Conservation (phyloP, 2,888 invertebrate genomes). For the Nyleta sp. region DNA sequence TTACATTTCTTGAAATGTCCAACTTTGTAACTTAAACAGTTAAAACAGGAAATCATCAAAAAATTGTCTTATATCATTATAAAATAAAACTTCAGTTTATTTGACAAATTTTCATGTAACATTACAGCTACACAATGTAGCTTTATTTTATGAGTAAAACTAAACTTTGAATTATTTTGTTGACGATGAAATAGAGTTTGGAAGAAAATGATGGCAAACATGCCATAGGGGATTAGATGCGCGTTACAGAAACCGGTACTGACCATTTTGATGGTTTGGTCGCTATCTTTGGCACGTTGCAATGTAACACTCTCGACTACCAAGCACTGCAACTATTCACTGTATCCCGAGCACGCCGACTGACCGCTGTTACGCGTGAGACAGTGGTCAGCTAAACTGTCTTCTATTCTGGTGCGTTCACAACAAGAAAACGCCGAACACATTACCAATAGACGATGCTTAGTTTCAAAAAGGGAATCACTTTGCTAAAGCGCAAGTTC, state of each 20-base stretch:
- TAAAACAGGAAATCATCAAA: too few species aligned
- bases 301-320: slow-evolving; percentile 36
- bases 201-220: not conserved
- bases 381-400: slow-evolving; percentile 51
- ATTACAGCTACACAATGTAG: too few species aligned
- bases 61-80: too few species aligned
- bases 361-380: slow-evolving; percentile 54
- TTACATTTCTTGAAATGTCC: too few species aligned
- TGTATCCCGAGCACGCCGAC: slow-evolving; percentile 55
- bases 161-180: too few species aligned
- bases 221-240: not conserved
- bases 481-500: slow-evolving; percentile 20
- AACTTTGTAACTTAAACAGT: too few species aligned
- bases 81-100: too few species aligned
- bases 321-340: slow-evolving; percentile 54
- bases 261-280: slow-evolving; percentile 48
- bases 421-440: slow-evolving; percentile 36
- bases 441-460: slow-evolving; percentile 17
- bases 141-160: too few species aligned
- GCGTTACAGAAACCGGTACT: slow-evolving; percentile 31
- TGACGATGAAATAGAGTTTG: too few species aligned
- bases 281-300: slow-evolving; percentile 38
- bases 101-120: too few species aligned
- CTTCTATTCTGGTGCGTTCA: slow-evolving; percentile 54
- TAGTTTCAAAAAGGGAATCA: slow-evolving; percentile 15